These are phyloP conservation scores for Scaptomyza montana DNA, from an alignment of 1,140 invertebrate genomes.

Conservation along the genomic window DNA sequence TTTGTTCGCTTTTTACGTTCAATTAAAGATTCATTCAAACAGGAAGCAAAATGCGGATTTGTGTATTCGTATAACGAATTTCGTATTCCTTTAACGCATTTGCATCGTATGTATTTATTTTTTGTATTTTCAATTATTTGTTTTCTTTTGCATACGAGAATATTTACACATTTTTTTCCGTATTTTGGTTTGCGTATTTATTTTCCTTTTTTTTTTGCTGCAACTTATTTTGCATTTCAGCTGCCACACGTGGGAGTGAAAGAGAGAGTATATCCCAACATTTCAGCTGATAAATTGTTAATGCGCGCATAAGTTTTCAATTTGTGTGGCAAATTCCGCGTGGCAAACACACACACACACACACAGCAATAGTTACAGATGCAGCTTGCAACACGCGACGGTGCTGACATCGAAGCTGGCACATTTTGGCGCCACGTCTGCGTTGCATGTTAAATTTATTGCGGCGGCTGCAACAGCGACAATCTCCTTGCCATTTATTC, in stretches of 20 bases:
- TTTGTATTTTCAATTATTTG: constrained; percentile 16
- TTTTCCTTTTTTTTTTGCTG: constrained; percentile 40
- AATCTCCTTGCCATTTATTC: constrained; percentile 76
- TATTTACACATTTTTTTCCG: constrained; percentile 36
- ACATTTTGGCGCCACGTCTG: constrained; percentile 77
- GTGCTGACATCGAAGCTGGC: constrained; percentile 71
- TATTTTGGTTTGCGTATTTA: constrained; percentile 53
- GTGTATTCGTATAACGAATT: not conserved
- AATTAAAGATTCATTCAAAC: not conserved
- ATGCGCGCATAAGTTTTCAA: constrained; percentile 78
- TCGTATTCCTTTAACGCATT: not conserved
- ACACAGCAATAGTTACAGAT: constrained; percentile 31
- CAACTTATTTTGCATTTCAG: constrained; percentile 65
- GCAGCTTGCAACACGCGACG: constrained; percentile 51
- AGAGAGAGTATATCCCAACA: constrained; percentile 53
- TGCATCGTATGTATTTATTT: constrained; percentile 16
- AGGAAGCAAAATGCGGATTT: not conserved
- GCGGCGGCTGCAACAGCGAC: constrained; percentile 66
- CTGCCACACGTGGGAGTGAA: constrained; percentile 46
- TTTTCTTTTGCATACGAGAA: constrained; percentile 19
- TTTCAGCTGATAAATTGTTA: constrained; percentile 76
- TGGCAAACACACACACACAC: constrained; percentile 30
- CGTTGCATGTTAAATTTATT: constrained; percentile 73
- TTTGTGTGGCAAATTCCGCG: constrained; percentile 73
- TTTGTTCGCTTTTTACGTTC: not conserved